Evolutionary conservation across 2,888 invertebrate species (phyloP).

Genomic region (Bhutanitis thaidina): DNA sequence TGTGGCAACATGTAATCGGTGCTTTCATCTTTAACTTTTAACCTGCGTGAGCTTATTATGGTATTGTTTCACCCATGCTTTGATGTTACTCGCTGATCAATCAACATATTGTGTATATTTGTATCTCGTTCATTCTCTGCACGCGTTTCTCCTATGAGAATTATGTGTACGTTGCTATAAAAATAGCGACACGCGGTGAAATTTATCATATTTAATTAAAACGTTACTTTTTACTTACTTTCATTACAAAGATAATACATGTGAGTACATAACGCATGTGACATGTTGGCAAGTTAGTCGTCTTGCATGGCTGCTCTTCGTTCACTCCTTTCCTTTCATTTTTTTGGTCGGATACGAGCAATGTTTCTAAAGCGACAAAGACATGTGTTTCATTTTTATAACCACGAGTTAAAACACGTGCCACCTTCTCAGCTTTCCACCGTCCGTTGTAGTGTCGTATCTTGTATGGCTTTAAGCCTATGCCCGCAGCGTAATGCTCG

Average conservation of each 20-base stretch:
- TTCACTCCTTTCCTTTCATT: no score
- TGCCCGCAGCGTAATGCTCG: slow-evolving; percentile 5
- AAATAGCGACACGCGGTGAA: neutral
- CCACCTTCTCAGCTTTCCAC: slow-evolving; percentile 5
- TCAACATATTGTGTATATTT: neutral
- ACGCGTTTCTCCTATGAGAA: neutral
- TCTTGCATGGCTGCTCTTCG: no score
- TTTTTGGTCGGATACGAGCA: no score
- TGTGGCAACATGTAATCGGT: slow-evolving; percentile 16
- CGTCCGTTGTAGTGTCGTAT: slow-evolving; percentile 8
- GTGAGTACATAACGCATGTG: no score
- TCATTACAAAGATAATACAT: no score
- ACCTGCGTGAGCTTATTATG: slow-evolving; percentile 17
- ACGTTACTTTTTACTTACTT: no score
- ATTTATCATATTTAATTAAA: no score
- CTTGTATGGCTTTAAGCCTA: slow-evolving; percentile 16
- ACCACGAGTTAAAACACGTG: slow-evolving; percentile 2
- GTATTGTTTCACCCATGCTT: slow-evolving; percentile 5
- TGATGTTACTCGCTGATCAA: neutral
- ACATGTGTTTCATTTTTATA: neutral
- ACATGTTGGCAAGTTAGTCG: no score
- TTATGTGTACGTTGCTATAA: neutral
- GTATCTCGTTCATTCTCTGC: neutral
- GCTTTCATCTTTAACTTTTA: slow-evolving; percentile 23
- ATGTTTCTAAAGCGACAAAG: no score